Percentiles rank a stretch among this genome's conserved stretches.
phyloP scores from a whole-genome alignment of 2,888 invertebrate species.

The Pollenia labialis region DNA sequence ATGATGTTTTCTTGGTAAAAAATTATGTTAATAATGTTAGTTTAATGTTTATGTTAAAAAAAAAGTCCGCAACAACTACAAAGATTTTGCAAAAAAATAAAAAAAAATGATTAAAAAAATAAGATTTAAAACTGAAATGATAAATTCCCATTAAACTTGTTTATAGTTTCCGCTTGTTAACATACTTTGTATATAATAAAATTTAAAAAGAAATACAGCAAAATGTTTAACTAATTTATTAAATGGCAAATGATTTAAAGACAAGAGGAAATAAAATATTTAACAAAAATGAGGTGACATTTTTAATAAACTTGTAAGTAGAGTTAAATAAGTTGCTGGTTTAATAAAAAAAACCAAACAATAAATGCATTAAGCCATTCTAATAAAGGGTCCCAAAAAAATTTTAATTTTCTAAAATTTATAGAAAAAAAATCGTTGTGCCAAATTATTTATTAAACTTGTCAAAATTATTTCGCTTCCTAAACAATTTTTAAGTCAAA shows the following conservation, averaged over 20 bases:
- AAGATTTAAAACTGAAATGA: slow-evolving; percentile 52
- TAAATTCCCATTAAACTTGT: slow-evolving; percentile 66
- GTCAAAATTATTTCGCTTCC: no score
- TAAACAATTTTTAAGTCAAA: no score
- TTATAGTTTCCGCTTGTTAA: slow-evolving; percentile 73
- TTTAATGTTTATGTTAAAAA: slow-evolving; percentile 40
- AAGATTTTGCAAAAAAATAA: slow-evolving; percentile 27
- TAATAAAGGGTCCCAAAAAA: no score
- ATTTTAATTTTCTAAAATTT: no score
- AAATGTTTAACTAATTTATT: slow-evolving; percentile 61
- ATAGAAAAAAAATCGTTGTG: no score
- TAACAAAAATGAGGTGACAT: slow-evolving; percentile 15
- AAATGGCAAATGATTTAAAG: slow-evolving; percentile 66
- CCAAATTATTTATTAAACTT: no score
- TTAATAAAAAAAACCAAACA: no score
- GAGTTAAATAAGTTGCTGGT: no score
- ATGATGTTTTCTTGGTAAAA: slow-evolving; percentile 35
- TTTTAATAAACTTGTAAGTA: not conserved
- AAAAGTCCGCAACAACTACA: slow-evolving; percentile 3
- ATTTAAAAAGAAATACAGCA: slow-evolving; percentile 18
- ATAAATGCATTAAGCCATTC: no score
- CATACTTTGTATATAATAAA: slow-evolving; percentile 59
- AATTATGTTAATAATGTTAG: slow-evolving; percentile 66
- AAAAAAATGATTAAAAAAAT: not conserved
- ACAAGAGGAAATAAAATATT: slow-evolving; percentile 2